Conservation (phyloP, 2,888 invertebrate genomes). For the Scrobipalpa costella region DNA sequence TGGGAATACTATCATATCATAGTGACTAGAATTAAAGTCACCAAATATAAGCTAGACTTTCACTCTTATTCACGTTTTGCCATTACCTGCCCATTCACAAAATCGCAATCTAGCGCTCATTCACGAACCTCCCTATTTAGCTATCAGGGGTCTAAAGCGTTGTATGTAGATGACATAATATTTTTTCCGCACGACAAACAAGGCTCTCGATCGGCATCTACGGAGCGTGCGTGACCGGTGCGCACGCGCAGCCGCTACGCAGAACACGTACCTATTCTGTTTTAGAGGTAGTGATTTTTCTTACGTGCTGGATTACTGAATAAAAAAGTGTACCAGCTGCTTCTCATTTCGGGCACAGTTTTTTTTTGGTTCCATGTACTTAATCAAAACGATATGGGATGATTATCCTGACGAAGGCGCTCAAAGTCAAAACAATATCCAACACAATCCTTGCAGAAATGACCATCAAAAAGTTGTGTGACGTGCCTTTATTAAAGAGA, state of each 20-base stretch:
- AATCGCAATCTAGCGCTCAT: slow-evolving; percentile 5
- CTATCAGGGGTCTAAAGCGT: slow-evolving; percentile 12
- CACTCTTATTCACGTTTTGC: slow-evolving; percentile 12
- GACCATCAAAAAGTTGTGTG: too few species aligned
- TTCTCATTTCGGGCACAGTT: too few species aligned
- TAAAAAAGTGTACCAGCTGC: too few species aligned
- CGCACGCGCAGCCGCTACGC: slow-evolving; percentile 59
- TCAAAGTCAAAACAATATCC: too few species aligned
- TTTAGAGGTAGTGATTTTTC: background rate
- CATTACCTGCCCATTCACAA: slow-evolving; percentile 6
- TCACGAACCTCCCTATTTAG: slow-evolving; percentile 15
- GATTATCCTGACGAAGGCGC: too few species aligned
- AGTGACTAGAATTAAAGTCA: too few species aligned
- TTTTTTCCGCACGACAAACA: slow-evolving; percentile 19
- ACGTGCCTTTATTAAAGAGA: too few species aligned
- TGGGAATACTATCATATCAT: too few species aligned
- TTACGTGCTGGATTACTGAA: background rate
- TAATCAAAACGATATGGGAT: too few species aligned
- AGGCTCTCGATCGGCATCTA: slow-evolving; percentile 24
- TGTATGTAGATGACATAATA: slow-evolving; percentile 14
- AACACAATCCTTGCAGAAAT: too few species aligned
- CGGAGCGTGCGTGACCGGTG: slow-evolving; percentile 44
- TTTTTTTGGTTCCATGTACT: too few species aligned
- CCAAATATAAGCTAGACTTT: background rate
- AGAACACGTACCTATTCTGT: slow-evolving; percentile 7